These are phyloP conservation scores for Podiceps cristatus DNA, from an alignment of 2,113 vertebrate genomes.

Conservation along the genomic window DNA sequence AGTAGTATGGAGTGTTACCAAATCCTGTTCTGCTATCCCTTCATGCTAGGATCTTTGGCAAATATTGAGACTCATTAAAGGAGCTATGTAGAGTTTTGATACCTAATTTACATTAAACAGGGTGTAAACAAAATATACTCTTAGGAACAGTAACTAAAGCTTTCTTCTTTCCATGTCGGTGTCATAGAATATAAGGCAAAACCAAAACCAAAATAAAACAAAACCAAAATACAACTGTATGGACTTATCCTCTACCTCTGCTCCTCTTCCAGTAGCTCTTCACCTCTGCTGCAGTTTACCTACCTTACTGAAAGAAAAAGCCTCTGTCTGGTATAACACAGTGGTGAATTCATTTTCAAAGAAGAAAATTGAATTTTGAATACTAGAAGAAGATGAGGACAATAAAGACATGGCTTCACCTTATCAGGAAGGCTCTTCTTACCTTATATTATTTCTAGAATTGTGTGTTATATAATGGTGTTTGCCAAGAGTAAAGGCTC, in stretches of 20 bases:
- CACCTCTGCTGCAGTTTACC: background rate
- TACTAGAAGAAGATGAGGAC: background rate
- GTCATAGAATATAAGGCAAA: background rate
- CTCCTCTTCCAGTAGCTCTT: background rate
- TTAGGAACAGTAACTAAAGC: background rate
- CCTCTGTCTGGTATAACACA: background rate
- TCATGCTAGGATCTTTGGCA: background rate
- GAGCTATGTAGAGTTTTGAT: background rate
- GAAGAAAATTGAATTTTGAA: background rate
- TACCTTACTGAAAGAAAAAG: background rate
- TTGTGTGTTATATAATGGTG: background rate
- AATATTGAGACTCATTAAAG: background rate
- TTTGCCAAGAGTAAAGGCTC: background rate
- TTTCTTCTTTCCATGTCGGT: background rate
- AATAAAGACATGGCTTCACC: background rate
- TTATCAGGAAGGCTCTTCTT: background rate
- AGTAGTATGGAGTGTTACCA: background rate
- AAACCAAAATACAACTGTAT: fast-evolving
- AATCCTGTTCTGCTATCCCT: background rate
- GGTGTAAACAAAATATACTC: background rate
- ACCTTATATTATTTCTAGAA: background rate
- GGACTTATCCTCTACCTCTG: background rate
- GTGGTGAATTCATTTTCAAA: background rate
- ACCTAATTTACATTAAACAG: background rate
- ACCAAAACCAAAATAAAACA: background rate